These are phyloP conservation scores for Crocuta crocuta DNA, from an alignment of 2,113 vertebrate genomes.

Conservation along the genomic window DNA sequence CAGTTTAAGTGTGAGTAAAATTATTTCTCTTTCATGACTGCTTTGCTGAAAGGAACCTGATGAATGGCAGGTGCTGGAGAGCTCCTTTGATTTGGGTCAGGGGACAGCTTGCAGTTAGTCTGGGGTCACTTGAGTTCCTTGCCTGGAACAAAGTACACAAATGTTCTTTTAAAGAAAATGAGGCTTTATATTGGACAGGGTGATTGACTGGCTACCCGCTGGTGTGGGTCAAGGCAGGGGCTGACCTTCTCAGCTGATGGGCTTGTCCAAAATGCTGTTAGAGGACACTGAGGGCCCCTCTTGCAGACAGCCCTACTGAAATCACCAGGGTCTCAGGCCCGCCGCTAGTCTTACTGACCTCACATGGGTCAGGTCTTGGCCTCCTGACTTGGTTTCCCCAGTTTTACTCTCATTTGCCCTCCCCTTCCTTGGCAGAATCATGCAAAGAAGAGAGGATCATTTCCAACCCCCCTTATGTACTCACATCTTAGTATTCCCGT, in stretches of 20 bases:
- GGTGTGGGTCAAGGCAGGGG: background rate
- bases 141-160: conserved; percentile 46
- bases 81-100: conserved; percentile 55
- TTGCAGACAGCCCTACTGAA: fast-evolving
- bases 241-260: background rate
- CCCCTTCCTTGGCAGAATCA: background rate
- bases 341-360: background rate
- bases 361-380: background rate
- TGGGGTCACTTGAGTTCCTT: background rate
- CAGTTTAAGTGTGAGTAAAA: background rate
- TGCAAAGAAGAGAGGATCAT: background rate
- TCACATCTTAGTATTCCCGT: background rate
- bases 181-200: background rate
- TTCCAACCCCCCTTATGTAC: background rate
- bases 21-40: conserved; percentile 2
- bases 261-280: background rate
- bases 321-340: background rate
- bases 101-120: background rate
- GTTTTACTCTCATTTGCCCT: background rate
- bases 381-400: background rate
- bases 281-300: background rate
- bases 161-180: conserved; percentile 53
- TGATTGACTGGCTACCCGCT: background rate
- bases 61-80: conserved; percentile 8
- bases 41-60: conserved; percentile 42